A percentile compares a stretch with the other conserved stretches of the same genome.
These are phyloP conservation scores for Penaeus japonicus DNA, from an alignment of 1,140 invertebrate species.

Conservation along the genomic window DNA sequence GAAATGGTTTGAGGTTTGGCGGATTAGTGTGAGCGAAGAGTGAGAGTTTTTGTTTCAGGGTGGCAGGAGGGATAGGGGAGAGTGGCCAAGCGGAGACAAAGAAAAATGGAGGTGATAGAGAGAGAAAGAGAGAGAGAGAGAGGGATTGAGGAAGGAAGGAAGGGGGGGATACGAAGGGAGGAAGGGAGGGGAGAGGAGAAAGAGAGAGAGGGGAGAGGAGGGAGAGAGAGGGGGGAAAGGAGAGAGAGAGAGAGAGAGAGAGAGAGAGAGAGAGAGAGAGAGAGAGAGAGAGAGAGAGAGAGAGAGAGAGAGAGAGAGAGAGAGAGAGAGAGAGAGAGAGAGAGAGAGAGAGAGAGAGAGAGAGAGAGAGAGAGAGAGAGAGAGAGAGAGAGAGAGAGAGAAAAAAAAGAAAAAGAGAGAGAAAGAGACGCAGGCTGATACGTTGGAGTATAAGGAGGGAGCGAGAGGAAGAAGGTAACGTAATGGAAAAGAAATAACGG, in stretches of 20 bases:
- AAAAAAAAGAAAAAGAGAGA: neutral
- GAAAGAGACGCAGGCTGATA: neutral
- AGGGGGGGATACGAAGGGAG: neutral
- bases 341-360: constrained; percentile 1
- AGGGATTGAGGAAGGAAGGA: neutral
- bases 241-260: neutral
- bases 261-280: neutral
- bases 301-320: neutral
- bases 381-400: neutral
- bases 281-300: neutral
- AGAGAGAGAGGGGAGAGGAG: neutral
- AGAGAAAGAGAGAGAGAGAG: neutral
- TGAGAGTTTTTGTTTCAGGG: too few relatives aligned
- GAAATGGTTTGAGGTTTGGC: too few relatives aligned
- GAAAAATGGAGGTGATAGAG: neutral
- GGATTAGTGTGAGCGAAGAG: too few relatives aligned
- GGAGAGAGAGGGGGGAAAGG: neutral
- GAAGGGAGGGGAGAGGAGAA: neutral
- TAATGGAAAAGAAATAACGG: neutral
- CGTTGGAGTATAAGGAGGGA: neutral
- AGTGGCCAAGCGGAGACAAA: too few relatives aligned
- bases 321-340: neutral
- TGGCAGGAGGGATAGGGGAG: too few relatives aligned
- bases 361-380: neutral
- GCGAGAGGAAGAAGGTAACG: neutral